Evolutionary conservation across 2,113 vertebrate genomes (phyloP), one percentile per base, ranked within the genome.

Genomic region (Tenebrosternarchus preto): DNA sequence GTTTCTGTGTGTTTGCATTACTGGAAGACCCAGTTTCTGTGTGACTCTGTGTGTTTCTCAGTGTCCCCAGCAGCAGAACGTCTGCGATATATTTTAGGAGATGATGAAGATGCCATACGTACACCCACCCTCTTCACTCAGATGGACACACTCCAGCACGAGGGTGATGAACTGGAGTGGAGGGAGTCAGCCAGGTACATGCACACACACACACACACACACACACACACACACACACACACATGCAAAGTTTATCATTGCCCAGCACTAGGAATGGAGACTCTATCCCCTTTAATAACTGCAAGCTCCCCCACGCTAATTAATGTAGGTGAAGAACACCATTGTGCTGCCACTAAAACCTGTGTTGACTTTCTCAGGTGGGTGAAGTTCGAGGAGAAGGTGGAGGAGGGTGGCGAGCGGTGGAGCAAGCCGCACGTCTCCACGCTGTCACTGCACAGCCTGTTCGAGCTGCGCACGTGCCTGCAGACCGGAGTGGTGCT

Each of bases 401-500:
- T 99, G 50, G 98, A 99, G 83, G 96, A 98, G 83, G 97, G 98
- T 0, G 97, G 98, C 0, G 98, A 99, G 81, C 87, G 98, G 76
- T 99, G 98, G 98, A 99, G 98, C 86, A 99, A 99, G 63, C 98
- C 98, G 36, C 97, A 99, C 0, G 98, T 99, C 85, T 97, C 98
- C 85, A 99, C 97, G 0, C 63, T 99, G 89, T 97, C 97, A 16
- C 88, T 99, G 86, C 98, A 99, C 88, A 99, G 98, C 88, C 95
- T 99, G 20, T 99, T 99, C 16, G 98, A 99, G 92, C 94, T 99
- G 43, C 92, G 98, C 60, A 96, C 96, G 0, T 98, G 97, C 84
- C 95, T 99, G 5, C 98, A 99, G 90, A 96, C 96, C 0, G 97
- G 97, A 0, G 98, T 95, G 0, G 95, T 99, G 77, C 91, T 99